Evolutionary conservation across 2,797 vertebrate species (phyloP), one percentile per base, ranked within the genome.

Genomic region (Pseudomugil tenellus): DNA sequence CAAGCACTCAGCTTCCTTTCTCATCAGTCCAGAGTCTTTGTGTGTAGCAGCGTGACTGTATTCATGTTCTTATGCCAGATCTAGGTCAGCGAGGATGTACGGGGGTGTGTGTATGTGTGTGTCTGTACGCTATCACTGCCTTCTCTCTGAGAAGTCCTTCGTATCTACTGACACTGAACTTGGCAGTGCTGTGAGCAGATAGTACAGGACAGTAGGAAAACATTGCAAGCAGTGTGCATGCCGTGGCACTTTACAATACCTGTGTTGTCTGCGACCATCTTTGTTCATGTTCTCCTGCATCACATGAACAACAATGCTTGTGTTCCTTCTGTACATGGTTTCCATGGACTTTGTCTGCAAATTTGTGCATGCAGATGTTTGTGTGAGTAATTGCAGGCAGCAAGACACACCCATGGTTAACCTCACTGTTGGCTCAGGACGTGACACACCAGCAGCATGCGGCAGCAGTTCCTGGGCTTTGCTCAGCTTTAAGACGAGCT

Each of bases 361-460:
- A 41, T 34, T 57, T 61, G 58, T 71, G 28, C 61, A 69, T 72
- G 67, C 32, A 54, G 14, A 64, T 75, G 68, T 77, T 73, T 59
- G 59, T 72, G 65, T 28, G 49, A 58, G 65, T 72, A 43, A 80
- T 78, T 80, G 81, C 55, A 74, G 80, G 72, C 77, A 78, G 77
- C 9, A 29, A 84, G 88, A 77, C 91, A 90, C 91, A 85, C 91
- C 89, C 90, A 84, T 89, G 90, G 90, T 91, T 92, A 90, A 92
- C 91, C 90, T 89, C 90, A 55, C 86, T 84, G 63, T 76, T 79
- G n/a, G 46, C 85, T 85, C 84, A 83, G 84, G 83, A 90, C 89
- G 81, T 89, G 76, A 79, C 84, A 86, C 82, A 89, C 84, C 85
- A 88, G 83, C 81, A 86, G 79, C 86, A 87, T 79, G 85, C 85